Evolutionary conservation across 2,888 invertebrate species (phyloP), one percentile per base, ranked within the genome.

Genomic region (Tachina lurida): DNA sequence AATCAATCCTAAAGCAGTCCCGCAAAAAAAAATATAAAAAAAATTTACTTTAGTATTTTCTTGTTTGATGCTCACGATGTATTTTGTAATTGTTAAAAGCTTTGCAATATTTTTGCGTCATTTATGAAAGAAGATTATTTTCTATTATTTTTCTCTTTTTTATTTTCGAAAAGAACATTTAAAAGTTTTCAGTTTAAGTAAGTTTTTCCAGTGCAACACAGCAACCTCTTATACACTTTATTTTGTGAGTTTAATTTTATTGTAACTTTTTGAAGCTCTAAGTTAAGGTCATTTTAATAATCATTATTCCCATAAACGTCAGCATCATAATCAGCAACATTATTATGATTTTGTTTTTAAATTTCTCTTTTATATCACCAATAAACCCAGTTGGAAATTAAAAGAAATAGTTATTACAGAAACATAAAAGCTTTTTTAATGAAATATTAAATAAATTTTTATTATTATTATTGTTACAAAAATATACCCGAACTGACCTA

Each of bases 221-320:
- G 31, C 63, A 47, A 60, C 39, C 39, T 73, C 43, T 31, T 47
- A 15, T 39, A 15, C 15, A 70, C 52, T 70, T 62, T 8, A 31
- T 15, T 54, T 70, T 68, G 41, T 19, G 4, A n/a, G 1, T 22
- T n/a, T 17, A 17, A 22, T 52, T 22, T 56, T 73, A 22, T 31
- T 45, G 9, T 7, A 31, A 31, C 31, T 31, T 31, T 31, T 31
- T 43, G 17, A 41, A 60, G 19, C 3, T 70, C 75, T 68, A 4
- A 62, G 67, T 80, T 81, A 45, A 75, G 74, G 81, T 81, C 68
- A 74, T 80, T 43, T 39, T 19, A 31, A 49, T 49, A 52, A 75
- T 62, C 68, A 68, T 81, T 70, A 75, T 63, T 19, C 19, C 13
- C 22, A 47, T 70, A 79, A 79, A 63, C 13, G n/a, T 39, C 62